Base-by-base conservation (phyloP, 2,888 invertebrate species). In the Anagyrus pseudococci region DNA sequence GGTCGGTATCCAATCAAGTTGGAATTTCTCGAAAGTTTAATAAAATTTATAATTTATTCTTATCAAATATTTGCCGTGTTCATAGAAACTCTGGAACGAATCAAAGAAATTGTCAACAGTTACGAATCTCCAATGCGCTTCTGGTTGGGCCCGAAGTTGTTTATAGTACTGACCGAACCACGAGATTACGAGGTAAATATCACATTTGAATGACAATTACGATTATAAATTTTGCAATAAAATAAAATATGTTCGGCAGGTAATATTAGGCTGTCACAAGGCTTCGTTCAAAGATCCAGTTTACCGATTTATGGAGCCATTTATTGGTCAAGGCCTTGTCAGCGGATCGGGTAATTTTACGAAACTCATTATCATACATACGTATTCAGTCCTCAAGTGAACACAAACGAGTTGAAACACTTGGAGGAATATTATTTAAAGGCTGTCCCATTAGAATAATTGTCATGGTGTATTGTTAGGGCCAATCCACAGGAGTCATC, bases 121-220 rank as follows among this genome's bases (percentile, higher is more conserved):
- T 67, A 70, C 54, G 66, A 69, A 20, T 58, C 70, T 20, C 68
- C 68, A 1, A 66, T 67, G 52, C 70, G 72, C 10, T 44, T 72
- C 15, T 72, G 72, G 72, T 55, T 72, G 40, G 72, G 72, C 37
- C 69, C 71, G 25, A 70, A 68, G 57, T 62, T 70, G n/a, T 64
- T 68, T n/a, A 40, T 72, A 17, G 62, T 68, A n/a, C 25, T 69
- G 4, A 66, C 70, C 8, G 66, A 70, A 13, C 72, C 72, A n/a
- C 56, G 56, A 22, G 70, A 72, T 50, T 67, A 67, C 15, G 69
- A 71, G 65, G 70, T 68, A 62, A 47, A 37, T 7, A 17, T 29
- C 20, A 10, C 25, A 15, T 48, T 6, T 46, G 20, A 29, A 29
- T 19, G 15, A 19, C 15, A 20, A 10, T 46, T 46, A 8, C 15